phyloP scores from a whole-genome alignment of 2,888 invertebrate species.

The Herminia tarsipennalis region DNA sequence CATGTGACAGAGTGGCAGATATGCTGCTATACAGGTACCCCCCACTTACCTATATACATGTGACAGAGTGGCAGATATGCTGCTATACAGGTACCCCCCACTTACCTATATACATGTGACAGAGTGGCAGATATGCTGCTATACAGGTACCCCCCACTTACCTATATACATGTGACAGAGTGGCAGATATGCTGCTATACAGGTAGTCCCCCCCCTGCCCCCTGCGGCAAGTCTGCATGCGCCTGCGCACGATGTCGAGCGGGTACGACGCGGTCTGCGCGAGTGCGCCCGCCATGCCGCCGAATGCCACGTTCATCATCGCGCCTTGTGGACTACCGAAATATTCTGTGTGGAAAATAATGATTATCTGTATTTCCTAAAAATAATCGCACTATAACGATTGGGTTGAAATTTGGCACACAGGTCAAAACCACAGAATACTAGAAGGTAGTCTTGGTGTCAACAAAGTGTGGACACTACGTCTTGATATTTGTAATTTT shows the following conservation, averaged over 20 bases:
- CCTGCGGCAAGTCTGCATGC: slow-evolving; percentile 87
- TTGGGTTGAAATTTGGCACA: too few species aligned
- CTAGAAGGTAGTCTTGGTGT: too few species aligned
- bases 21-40: background rate
- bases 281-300: slow-evolving; percentile 96
- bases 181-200: slow-evolving; percentile 88
- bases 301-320: slow-evolving; percentile 90
- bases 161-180: slow-evolving; percentile 89
- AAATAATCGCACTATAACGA: too few species aligned
- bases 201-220: slow-evolving; percentile 72
- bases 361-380: too few species aligned
- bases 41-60: background rate
- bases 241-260: slow-evolving; percentile 93
- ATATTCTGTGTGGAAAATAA: slow-evolving; percentile 38
- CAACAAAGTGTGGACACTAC: too few species aligned
- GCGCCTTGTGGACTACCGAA: slow-evolving; percentile 69
- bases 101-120: slow-evolving; percentile 89
- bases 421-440: too few species aligned
- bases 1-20: too few species aligned
- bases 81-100: too few species aligned
- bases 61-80: background rate
- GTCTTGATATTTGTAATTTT: too few species aligned
- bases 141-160: slow-evolving; percentile 61
- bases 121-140: slow-evolving; percentile 87
- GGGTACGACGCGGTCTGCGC: slow-evolving; percentile 99